A percentile compares a stretch with the other conserved stretches of the same genome.
These are phyloP conservation scores for Pachypeltis micranthus DNA, from an alignment of 1,140 invertebrate species.

Conservation along the genomic window DNA sequence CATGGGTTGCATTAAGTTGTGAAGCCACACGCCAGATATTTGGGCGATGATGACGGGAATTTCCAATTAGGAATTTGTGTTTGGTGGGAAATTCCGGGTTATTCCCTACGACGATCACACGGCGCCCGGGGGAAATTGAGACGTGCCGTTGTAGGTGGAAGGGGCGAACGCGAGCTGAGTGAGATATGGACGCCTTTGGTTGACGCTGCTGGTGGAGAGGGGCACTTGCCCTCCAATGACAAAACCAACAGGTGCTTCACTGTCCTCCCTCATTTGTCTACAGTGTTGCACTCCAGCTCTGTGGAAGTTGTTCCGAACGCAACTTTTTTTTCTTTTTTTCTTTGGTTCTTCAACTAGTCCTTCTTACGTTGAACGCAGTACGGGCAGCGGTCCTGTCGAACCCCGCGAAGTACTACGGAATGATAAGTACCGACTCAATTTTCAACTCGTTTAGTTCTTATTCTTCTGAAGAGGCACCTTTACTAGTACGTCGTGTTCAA, in stretches of 20 bases:
- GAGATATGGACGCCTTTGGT: not conserved
- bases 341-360: not conserved
- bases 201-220: not conserved
- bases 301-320: not conserved
- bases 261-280: not conserved
- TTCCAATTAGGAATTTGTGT: too few species aligned
- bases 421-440: not conserved
- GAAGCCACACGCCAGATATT: too few species aligned
- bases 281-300: not conserved
- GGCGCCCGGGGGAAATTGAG: too few species aligned
- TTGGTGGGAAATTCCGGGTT: too few species aligned
- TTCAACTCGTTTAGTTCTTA: not conserved
- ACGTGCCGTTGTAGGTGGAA: not conserved
- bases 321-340: not conserved
- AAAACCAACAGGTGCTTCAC: conserved; percentile 9
- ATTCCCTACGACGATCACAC: too few species aligned
- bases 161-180: not conserved
- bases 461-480: not conserved
- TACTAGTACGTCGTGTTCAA: too few species aligned
- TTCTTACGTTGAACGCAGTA: not conserved
- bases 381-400: not conserved
- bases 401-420: not conserved
- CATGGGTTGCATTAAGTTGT: too few species aligned
- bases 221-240: not conserved
- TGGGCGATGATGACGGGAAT: too few species aligned